Conservation (phyloP, 2,797 vertebrate species). For the Geranospiza caerulescens region DNA sequence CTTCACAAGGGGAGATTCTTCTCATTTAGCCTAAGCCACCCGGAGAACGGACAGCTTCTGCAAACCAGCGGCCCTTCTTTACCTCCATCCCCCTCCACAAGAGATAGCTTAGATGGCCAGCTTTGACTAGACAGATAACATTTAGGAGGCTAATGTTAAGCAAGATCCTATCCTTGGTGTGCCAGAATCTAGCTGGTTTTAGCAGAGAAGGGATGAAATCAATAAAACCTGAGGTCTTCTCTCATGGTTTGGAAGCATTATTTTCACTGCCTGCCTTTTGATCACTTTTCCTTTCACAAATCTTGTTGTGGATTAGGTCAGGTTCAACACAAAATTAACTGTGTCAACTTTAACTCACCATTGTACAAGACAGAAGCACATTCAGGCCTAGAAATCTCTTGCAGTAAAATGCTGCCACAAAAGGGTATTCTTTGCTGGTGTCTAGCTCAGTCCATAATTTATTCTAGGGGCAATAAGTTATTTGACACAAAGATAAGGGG, state of each 20-base stretch:
- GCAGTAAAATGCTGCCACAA: not conserved
- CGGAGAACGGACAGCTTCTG: not conserved
- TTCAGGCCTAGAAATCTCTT: not conserved
- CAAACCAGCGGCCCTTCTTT: not conserved
- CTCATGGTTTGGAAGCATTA: not conserved
- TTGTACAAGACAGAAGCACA: not conserved
- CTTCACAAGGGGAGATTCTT: not conserved
- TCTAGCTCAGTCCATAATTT: not conserved
- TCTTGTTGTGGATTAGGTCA: not conserved
- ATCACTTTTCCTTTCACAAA: not conserved
- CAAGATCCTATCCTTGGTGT: not conserved
- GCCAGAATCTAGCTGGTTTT: not conserved
- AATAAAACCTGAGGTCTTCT: not conserved
- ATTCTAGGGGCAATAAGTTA: not conserved
- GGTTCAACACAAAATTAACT: not conserved
- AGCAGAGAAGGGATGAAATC: not conserved
- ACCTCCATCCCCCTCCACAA: not conserved
- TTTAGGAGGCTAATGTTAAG: not conserved
- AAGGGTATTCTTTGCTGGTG: not conserved
- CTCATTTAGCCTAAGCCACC: not conserved
- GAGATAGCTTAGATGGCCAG: not conserved
- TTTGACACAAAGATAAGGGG: not conserved
- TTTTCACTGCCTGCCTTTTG: not conserved
- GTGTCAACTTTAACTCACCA: not conserved
- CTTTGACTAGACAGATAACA: not conserved